Evolutionary conservation across 2,888 invertebrate genomes (phyloP), one percentile per base, ranked within the genome.

Genomic region (Byasa hedistus): DNA sequence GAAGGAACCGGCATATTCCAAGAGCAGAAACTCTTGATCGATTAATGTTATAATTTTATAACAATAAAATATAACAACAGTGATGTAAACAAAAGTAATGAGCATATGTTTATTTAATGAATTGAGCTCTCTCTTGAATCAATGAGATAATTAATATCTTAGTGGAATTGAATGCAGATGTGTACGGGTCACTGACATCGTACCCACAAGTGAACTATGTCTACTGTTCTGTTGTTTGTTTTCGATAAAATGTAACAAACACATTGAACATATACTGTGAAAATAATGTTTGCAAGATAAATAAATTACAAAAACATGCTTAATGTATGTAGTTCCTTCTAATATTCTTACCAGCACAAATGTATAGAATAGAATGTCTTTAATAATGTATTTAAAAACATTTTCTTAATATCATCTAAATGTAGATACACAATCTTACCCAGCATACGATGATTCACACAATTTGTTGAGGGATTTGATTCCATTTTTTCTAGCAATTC

Each of bases 131-230:
- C 19, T 48, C 48, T n/a, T 48, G 48, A 48, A 48, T 48, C 48
- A 48, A 48, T 48, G 48, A 48, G 48, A 48, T 48, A 48, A 48
- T 48, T 48, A n/a, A 48, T 48, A n/a, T 48, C 48, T n/a, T 48
- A 48, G 1, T 48, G 48, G 48, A 48, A 44, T 32, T 32, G 36
- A 39, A 27, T 2, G 54, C 23, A 54, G 21, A 22, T 22, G 21
- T 21, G 23, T 22, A 23, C n/a, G 54, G 54, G 54, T 23, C 54
- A 23, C 54, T 22, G 54, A 22, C 54, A 54, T 22, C 54, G 10
- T 54, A 54, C 23, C 22, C 23, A 15, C 54, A 54, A 23, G 22
- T 54, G 22, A 54, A 54, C 54, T 24, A n/a, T n/a, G 52, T 27
- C 39, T 22, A n/a, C 15, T 48, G 36, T 39, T 22, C 44, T 65